These are phyloP conservation scores for Pissodes strobi DNA, from an alignment of 1,140 invertebrate species.

Conservation along the genomic window DNA sequence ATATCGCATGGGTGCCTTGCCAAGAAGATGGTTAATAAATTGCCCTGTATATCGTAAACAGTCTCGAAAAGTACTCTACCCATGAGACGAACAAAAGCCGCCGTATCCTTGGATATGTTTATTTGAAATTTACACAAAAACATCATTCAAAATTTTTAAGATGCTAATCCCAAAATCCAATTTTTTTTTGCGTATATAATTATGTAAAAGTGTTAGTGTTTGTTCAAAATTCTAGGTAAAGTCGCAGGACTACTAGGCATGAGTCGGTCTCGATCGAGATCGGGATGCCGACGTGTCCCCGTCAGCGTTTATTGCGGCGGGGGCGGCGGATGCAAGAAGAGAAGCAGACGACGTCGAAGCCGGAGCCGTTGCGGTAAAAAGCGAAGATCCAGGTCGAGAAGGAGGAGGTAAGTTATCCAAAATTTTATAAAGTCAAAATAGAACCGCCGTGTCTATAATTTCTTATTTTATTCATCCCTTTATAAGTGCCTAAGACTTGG, in stretches of 20 bases:
- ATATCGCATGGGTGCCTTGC: no score
- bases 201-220: neutral
- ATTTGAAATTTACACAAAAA: no score
- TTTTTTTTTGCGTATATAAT: neutral
- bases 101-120: constrained; percentile 4
- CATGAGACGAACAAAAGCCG: neutral
- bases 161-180: no score
- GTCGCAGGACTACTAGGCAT: no score
- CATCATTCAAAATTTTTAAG: no score
- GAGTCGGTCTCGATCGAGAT: constrained; percentile 7
- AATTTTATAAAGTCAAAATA: no score
- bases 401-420: constrained; percentile 5
- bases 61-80: neutral
- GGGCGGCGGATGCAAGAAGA: constrained; percentile 4
- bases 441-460: no score
- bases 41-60: no score
- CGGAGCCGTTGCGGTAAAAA: no score
- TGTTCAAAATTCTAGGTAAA: constrained; percentile 8
- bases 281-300: constrained; percentile 10
- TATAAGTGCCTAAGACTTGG: no score
- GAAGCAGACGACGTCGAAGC: constrained; percentile 7
- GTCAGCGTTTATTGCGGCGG: constrained; percentile 18
- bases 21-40: no score
- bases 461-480: no score
- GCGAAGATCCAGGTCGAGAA: constrained; percentile 10